Percentiles rank a stretch among this genome's conserved stretches.
These are phyloP conservation scores for Lepidurus packardi DNA, from an alignment of 1,140 invertebrate genomes.

Conservation along the genomic window DNA sequence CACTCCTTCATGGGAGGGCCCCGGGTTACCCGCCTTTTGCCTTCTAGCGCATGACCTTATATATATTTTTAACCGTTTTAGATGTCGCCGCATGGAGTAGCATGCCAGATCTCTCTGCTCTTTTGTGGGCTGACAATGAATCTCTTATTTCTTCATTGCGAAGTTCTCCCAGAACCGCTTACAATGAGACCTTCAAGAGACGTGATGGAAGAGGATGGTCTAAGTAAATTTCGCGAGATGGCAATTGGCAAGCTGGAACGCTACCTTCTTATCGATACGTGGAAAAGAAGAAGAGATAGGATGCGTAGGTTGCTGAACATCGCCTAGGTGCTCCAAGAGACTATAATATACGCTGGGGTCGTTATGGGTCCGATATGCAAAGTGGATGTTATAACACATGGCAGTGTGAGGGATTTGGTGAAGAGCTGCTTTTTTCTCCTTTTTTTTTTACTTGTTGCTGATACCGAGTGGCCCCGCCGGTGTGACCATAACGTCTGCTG, in stretches of 20 bases:
- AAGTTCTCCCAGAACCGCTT: neutral
- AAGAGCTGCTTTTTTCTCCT: neutral
- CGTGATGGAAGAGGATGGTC: constrained; percentile 2
- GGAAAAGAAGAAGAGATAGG: neutral
- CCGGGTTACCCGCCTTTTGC: neutral
- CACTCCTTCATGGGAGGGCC: constrained; percentile 20
- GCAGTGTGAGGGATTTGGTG: neutral
- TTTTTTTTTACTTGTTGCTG: neutral
- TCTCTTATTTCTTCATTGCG: neutral
- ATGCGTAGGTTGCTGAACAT: neutral
- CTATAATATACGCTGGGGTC: neutral
- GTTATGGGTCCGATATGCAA: constrained; percentile 21
- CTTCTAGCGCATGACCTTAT: constrained; percentile 18
- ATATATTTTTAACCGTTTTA: neutral
- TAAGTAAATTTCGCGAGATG: neutral
- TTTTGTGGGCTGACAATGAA: neutral
- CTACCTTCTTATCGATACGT: neutral
- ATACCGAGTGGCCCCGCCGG: neutral
- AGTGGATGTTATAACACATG: constrained; percentile 12
- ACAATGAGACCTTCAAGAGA: neutral
- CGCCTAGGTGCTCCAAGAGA: neutral
- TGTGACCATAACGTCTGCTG: constrained; percentile 5
- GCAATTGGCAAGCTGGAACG: neutral
- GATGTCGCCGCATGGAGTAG: neutral
- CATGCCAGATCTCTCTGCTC: neutral